Evolutionary conservation across 2,113 vertebrate genomes (phyloP).

Genomic region (Microtus oregoni): DNA sequence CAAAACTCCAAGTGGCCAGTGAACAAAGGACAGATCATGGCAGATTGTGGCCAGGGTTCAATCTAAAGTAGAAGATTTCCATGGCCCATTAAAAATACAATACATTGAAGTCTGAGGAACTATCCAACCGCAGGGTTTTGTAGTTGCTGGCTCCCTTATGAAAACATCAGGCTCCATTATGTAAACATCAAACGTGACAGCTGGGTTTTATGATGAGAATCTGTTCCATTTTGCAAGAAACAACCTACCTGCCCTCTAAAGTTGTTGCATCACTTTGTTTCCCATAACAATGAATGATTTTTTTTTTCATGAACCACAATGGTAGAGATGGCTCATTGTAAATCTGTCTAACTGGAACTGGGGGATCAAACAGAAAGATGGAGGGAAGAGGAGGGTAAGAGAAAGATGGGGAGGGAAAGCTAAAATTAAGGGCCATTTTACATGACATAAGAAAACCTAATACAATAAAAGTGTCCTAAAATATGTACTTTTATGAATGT

Average conservation of each 20-base stretch:
- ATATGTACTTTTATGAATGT: neutral
- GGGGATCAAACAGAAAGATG: neutral
- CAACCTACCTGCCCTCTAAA: neutral
- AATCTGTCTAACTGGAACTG: neutral
- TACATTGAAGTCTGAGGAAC: neutral
- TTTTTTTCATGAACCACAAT: neutral
- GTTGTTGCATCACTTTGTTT: neutral
- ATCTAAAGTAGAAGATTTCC: neutral
- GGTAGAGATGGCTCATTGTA: neutral
- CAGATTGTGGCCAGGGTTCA: neutral
- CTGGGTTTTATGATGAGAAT: neutral
- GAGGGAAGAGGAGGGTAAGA: too few species aligned
- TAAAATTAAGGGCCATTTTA: neutral
- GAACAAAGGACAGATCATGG: neutral
- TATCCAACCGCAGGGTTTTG: neutral
- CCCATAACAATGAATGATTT: neutral
- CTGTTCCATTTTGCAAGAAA: neutral
- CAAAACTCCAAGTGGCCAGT: neutral
- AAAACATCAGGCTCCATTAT: slow-evolving; percentile 14
- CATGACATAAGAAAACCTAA: neutral
- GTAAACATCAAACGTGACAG: too few species aligned
- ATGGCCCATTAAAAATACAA: too few species aligned
- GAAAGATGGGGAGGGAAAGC: neutral
- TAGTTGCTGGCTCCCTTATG: neutral
- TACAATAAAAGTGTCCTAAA: neutral